phyloP scores from a whole-genome alignment of 2,888 invertebrate species.

The Anodontia alba region DNA sequence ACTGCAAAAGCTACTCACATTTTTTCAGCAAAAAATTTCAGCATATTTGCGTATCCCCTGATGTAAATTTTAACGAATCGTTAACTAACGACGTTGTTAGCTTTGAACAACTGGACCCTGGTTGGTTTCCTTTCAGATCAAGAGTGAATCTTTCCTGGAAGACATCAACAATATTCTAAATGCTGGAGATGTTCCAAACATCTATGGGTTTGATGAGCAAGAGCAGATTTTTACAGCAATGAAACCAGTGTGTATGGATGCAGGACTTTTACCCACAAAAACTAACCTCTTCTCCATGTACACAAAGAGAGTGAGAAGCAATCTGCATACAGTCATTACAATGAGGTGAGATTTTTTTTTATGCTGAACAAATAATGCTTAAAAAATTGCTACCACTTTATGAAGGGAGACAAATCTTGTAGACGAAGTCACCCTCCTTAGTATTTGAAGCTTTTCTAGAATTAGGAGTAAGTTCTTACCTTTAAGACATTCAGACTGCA shows the following conservation, averaged over 20 bases:
- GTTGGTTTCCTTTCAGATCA: slow-evolving; percentile 78
- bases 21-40: too few species aligned
- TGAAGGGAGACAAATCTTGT: too few species aligned
- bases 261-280: slow-evolving; percentile 91
- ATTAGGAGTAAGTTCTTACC: too few species aligned
- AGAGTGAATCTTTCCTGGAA: slow-evolving; percentile 85
- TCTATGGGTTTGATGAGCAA: slow-evolving; percentile 84
- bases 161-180: slow-evolving; percentile 85
- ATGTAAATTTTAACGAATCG: too few species aligned
- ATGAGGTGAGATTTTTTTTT: slow-evolving; percentile 85
- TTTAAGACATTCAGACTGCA: too few species aligned
- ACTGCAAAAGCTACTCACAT: too few species aligned
- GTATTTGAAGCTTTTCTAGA: too few species aligned
- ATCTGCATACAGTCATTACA: slow-evolving; percentile 85
- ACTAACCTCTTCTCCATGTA: slow-evolving; percentile 86
- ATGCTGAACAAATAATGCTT: neutral
- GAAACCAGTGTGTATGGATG: slow-evolving; percentile 91
- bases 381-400: too few species aligned
- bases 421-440: too few species aligned
- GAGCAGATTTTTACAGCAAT: slow-evolving; percentile 89
- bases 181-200: slow-evolving; percentile 85
- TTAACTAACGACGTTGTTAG: too few species aligned
- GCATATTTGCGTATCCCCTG: too few species aligned
- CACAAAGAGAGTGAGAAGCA: slow-evolving; percentile 84
- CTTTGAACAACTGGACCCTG: too few species aligned